Base-by-base conservation (phyloP, 2,797 vertebrate genomes). In the Myotis daubentonii region DNA sequence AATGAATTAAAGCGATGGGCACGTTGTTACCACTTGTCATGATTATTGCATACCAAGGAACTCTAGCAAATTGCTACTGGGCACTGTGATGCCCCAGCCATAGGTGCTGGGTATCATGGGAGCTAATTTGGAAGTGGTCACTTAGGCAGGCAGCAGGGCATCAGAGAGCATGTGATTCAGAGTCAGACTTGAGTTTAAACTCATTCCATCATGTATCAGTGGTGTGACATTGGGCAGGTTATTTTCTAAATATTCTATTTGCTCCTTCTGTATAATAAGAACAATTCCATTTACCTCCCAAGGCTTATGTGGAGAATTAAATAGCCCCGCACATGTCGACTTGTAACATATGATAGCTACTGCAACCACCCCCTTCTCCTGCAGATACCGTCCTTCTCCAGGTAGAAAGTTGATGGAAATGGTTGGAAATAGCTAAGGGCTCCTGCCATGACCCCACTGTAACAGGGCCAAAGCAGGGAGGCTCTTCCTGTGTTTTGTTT, bases 281-380 rank as follows among this genome's bases (percentile, higher is more conserved):
- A 47, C 70, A 65, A 85, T 55, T 87, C 49, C 23, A 88, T 57
- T 47, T 81, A 20, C 25, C 17, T 92, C 47, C n/a, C 3, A 44
- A 88, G 65, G 12, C 20, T 85, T 79, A 75, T 75, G 68, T 90
- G 38, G 25, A 82, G 66, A 95, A 85, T 74, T 74, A 86, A 22
- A 44, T 20, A 62, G 20, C 4, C 23, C 81, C 6, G 8, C 23
- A 38, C 20, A 41, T 47, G 41, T 62, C 62, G 41, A 1, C 36
- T 53, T 87, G 20, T 81, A 41, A 62, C 17, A 12, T 10, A 2
- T 41, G 76, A 55, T 15, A 66, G 13, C 41, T 30, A 38, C 30
- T 36, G 8, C 9, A 23, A 25, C 30, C 49, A 33, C n/a, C 23
- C 30, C 36, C 75, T 62, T 87, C 75, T 66, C 82, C 62, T 84